A percentile compares a stretch with the other conserved stretches of the same genome.
phyloP scores from a whole-genome alignment of 2,888 invertebrate species.

The Leucophora obtusa region DNA sequence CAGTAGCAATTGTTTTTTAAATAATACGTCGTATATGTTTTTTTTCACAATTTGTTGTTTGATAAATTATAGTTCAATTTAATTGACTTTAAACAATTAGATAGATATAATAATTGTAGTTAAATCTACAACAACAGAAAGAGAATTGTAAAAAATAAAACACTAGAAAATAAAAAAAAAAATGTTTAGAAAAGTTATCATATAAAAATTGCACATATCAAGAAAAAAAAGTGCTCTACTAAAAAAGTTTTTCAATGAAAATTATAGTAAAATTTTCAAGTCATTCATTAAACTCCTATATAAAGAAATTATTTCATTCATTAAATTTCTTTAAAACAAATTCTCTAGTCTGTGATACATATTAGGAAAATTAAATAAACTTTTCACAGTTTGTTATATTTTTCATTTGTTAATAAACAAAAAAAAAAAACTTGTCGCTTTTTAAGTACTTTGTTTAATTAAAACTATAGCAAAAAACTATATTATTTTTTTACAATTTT shows the following conservation, averaged over 20 bases:
- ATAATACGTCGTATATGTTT: slow-evolving; percentile 36
- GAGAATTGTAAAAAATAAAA: neutral
- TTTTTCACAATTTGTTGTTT: slow-evolving; percentile 19
- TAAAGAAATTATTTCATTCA: neutral
- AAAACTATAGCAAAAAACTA: slow-evolving; percentile 1
- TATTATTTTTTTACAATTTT: neutral
- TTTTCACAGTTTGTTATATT: neutral
- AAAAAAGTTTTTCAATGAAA: neutral
- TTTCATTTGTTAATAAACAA: neutral
- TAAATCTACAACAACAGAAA: slow-evolving; percentile 9
- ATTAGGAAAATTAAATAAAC: neutral
- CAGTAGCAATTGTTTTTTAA: slow-evolving; percentile 10
- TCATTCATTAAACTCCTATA: neutral
- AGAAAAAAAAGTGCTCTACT: neutral
- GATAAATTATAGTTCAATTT: slow-evolving; percentile 64
- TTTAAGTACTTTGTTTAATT: slow-evolving; percentile 1
- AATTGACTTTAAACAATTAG: slow-evolving; percentile 62
- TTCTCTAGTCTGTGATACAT: neutral
- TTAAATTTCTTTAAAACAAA: neutral
- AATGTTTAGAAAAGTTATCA: neutral
- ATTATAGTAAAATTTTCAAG: neutral
- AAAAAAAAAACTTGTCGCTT: neutral
- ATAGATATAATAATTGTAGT: slow-evolving; percentile 36
- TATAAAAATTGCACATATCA: neutral
- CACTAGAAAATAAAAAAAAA: neutral